phyloP scores from a whole-genome alignment of 2,797 vertebrate species.

The Rhinella marina region DNA sequence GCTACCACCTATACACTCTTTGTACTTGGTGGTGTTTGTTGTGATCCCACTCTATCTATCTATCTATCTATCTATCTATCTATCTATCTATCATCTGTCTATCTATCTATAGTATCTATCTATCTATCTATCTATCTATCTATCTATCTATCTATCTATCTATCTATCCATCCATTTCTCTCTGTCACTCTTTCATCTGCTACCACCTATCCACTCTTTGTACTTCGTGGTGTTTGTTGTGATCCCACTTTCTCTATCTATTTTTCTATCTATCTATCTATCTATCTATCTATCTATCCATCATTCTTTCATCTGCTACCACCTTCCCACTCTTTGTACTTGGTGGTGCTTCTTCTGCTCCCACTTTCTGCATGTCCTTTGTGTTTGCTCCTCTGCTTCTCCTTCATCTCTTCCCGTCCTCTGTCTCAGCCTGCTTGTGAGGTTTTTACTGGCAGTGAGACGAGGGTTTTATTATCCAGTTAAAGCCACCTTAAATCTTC shows the following conservation, averaged over 20 bases:
- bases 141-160: no score
- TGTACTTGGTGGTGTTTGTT: no score
- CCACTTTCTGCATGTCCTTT: background rate
- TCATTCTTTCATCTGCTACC: background rate
- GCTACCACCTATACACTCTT: no score
- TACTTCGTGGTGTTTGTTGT: no score
- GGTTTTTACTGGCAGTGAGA: constrained; percentile 29
- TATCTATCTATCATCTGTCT: constrained; percentile 2
- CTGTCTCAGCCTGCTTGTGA: constrained; percentile 29
- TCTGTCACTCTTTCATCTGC: background rate
- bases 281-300: background rate
- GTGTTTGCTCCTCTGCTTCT: constrained; percentile 14
- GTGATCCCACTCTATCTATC: background rate
- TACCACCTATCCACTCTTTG: no score
- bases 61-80: constrained; percentile 1
- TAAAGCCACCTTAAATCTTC: constrained; percentile 58
- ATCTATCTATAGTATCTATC: background rate
- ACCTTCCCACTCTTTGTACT: background rate
- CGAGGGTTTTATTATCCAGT: constrained; percentile 54
- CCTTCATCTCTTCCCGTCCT: background rate
- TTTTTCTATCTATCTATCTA: background rate
- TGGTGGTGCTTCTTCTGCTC: background rate
- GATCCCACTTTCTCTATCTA: background rate
- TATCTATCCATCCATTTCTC: no score
- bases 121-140: background rate